phyloP scores from a whole-genome alignment of 2,888 invertebrate genomes.

The Meteorus cinctellus region DNA sequence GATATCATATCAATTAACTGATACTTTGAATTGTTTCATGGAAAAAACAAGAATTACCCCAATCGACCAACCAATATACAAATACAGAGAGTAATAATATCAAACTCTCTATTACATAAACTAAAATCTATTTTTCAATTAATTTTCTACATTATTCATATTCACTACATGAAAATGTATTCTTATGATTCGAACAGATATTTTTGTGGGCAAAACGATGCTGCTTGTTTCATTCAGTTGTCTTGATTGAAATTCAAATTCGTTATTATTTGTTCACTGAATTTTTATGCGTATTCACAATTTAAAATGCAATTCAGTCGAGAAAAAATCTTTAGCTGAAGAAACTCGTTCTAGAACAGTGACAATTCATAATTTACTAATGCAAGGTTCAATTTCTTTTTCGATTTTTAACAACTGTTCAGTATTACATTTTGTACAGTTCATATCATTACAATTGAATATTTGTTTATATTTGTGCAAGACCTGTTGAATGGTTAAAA shows the following conservation, averaged over 20 bases:
- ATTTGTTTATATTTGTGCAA: background rate
- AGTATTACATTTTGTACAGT: background rate
- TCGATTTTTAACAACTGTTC: background rate
- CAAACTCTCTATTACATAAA: slow-evolving; percentile 39
- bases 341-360: background rate
- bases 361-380: no score
- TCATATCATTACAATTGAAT: background rate
- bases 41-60: slow-evolving; percentile 24
- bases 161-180: slow-evolving; percentile 57
- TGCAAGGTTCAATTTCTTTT: background rate
- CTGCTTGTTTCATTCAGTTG: slow-evolving; percentile 63
- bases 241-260: slow-evolving; percentile 19
- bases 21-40: slow-evolving; percentile 38
- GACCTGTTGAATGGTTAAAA: background rate
- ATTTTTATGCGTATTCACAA: slow-evolving; percentile 25
- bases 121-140: slow-evolving; percentile 58
- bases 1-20: slow-evolving; percentile 25
- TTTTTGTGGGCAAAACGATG: slow-evolving; percentile 45
- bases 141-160: slow-evolving; percentile 63
- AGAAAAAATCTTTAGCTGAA: no score
- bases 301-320: slow-evolving; percentile 16
- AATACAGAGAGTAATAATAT: slow-evolving; percentile 59
- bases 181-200: slow-evolving; percentile 55
- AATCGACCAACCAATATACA: slow-evolving; percentile 59
- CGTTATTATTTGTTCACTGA: slow-evolving; percentile 7